A percentile compares a stretch with the other conserved stretches of the same genome.
Evolutionary conservation across 2,797 vertebrate species (phyloP).

Genomic region (Cyprinella venusta): DNA sequence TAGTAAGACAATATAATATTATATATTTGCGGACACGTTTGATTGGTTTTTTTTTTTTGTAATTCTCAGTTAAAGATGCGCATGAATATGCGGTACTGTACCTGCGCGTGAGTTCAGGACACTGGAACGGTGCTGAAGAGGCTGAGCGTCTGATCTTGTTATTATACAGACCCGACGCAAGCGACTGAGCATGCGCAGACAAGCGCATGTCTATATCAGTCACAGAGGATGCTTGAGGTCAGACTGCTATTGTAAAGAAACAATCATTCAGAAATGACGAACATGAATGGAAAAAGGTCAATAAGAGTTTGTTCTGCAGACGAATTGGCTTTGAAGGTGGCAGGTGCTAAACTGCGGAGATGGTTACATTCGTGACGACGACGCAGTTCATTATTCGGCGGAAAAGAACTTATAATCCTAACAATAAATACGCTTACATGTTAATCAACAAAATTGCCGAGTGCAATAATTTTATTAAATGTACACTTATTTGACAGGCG

Average conservation of each 20-base stretch:
- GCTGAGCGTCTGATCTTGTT: conserved; percentile 54
- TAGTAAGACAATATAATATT: background rate
- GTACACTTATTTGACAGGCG: background rate
- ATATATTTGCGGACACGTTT: background rate
- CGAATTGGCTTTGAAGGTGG: background rate
- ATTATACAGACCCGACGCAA: conserved; percentile 42
- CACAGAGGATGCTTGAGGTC: conserved; percentile 19
- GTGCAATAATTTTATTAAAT: conserved; percentile 8
- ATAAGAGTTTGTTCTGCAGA: background rate
- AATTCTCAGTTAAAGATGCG: conserved; percentile 5
- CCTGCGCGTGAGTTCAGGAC: conserved; percentile 50
- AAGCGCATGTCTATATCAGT: background rate
- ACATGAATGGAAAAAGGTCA: background rate
- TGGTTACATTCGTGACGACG: background rate
- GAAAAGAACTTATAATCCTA: background rate
- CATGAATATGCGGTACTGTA: conserved; percentile 45
- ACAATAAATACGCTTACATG: background rate
- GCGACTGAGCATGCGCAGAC: conserved; percentile 53
- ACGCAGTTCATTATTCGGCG: background rate
- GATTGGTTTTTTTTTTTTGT: background rate
- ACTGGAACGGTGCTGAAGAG: conserved; percentile 48
- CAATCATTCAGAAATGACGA: background rate
- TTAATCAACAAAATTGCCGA: background rate
- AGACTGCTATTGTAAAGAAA: background rate
- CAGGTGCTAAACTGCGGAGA: background rate